phyloP scores from a whole-genome alignment of 1,140 invertebrate species.

The Calycopis cecrops region DNA sequence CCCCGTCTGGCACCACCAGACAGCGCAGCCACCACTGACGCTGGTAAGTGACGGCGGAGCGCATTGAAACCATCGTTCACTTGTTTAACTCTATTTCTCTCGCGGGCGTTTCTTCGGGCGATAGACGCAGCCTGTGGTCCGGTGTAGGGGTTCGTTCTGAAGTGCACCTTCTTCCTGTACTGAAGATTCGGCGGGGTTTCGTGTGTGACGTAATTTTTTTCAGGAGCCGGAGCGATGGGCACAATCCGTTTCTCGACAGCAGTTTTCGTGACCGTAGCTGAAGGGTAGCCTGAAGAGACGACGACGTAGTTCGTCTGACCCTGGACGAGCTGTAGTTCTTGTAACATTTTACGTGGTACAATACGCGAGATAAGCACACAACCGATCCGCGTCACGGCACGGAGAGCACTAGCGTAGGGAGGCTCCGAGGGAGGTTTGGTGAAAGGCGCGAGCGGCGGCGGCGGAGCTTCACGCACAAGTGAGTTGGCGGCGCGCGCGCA shows the following conservation, averaged over 20 bases:
- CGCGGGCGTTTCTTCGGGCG: conserved; percentile 92
- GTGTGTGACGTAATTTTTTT: conserved; percentile 71
- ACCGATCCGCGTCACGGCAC: conserved; percentile 51
- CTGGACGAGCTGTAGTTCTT: conserved; percentile 73
- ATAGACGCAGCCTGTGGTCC: conserved; percentile 87
- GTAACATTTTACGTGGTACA: conserved; percentile 61
- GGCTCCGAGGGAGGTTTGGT: conserved; percentile 55
- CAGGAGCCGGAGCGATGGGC: conserved; percentile 74
- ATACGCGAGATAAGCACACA: conserved; percentile 38
- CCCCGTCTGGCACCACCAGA: conserved; percentile 80
- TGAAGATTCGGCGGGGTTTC: conserved; percentile 68
- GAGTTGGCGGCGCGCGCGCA: conserved; percentile 67
- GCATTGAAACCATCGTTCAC: conserved; percentile 96
- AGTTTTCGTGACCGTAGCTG: conserved; percentile 50
- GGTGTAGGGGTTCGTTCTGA: conserved; percentile 77
- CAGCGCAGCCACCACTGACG: conserved; percentile 83
- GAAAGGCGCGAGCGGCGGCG: conserved; percentile 49
- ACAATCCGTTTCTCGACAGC: conserved; percentile 64
- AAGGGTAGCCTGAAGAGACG: conserved; percentile 68
- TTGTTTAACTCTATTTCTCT: conserved; percentile 95
- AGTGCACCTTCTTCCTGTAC: conserved; percentile 85
- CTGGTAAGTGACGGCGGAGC: conserved; percentile 89
- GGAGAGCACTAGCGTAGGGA: conserved; percentile 51
- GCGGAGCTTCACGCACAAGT: conserved; percentile 65
- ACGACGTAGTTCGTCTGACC: conserved; percentile 76